Evolutionary conservation across 2,113 vertebrate genomes (phyloP).

Genomic region (Paramisgurnus dabryanus): DNA sequence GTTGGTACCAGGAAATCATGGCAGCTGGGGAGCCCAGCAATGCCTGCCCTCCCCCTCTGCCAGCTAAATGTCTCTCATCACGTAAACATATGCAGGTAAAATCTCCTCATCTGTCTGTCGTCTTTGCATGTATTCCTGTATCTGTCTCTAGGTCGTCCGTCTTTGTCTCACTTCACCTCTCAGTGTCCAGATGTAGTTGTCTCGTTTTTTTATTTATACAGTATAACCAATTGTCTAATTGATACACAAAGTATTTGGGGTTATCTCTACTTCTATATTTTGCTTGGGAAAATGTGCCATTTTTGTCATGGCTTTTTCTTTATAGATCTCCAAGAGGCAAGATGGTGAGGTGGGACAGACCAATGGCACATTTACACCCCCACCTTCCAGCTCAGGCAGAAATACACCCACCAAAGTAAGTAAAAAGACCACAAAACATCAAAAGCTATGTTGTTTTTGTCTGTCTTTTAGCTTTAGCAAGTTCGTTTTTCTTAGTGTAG

Average conservation of each 20-base stretch:
- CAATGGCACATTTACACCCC: conserved; percentile 65
- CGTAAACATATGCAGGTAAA: conserved; percentile 89
- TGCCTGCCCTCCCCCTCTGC: conserved; percentile 88
- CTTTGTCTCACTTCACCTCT: neutral
- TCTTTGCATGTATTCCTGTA: conserved; percentile 33
- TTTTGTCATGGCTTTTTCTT: neutral
- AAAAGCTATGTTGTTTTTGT: too few relatives aligned
- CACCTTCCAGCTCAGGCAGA: conserved; percentile 78
- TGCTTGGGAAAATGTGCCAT: neutral
- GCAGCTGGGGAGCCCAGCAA: conserved; percentile 71
- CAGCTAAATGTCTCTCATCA: conserved; percentile 85
- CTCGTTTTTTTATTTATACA: neutral
- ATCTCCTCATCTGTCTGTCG: neutral
- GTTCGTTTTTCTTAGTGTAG: too few relatives aligned
- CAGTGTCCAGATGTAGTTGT: neutral
- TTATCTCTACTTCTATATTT: neutral
- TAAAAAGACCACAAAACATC: too few relatives aligned
- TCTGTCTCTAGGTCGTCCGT: conserved; percentile 11
- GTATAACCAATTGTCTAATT: neutral
- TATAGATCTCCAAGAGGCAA: conserved; percentile 82
- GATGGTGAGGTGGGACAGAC: conserved; percentile 72
- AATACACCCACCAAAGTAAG: conserved; percentile 82
- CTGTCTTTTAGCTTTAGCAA: too few relatives aligned
- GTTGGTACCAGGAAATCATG: conserved; percentile 85
- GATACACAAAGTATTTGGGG: neutral